These are phyloP conservation scores for Lepilemur septentrionalis DNA, from an alignment of 2,797 vertebrate species.

Conservation along the genomic window DNA sequence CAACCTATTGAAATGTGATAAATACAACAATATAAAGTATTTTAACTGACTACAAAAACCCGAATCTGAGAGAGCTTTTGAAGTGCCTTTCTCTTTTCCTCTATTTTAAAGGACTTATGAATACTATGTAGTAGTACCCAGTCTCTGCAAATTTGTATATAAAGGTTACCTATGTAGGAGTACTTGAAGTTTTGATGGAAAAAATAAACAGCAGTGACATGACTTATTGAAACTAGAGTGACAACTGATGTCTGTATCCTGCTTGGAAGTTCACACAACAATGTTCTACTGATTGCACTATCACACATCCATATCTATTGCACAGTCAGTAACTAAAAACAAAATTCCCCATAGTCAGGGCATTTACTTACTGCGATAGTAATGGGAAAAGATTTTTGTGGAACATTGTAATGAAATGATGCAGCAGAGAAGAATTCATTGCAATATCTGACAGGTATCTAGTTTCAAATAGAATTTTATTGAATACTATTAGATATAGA, in stretches of 20 bases:
- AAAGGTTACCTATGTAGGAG: background rate
- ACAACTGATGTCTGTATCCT: background rate
- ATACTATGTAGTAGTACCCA: background rate
- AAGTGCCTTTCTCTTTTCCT: background rate
- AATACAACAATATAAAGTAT: background rate
- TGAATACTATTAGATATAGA: background rate
- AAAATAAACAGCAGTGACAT: background rate
- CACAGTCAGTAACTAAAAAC: background rate
- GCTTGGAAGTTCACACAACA: background rate
- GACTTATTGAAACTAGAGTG: background rate
- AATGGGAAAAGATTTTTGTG: background rate
- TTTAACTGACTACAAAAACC: slow-evolving; percentile 8
- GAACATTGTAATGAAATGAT: background rate
- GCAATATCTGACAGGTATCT: background rate
- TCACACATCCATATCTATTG: background rate
- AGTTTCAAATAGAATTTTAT: background rate
- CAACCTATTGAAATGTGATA: background rate
- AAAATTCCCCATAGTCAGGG: background rate
- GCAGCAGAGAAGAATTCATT: background rate
- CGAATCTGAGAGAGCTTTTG: background rate
- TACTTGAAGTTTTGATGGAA: background rate
- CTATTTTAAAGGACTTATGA: background rate
- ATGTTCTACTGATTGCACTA: background rate
- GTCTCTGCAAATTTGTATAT: background rate
- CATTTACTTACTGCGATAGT: background rate